These are phyloP conservation scores for Acanthosepion lycidas DNA, from an alignment of 2,888 invertebrate species.

Conservation along the genomic window DNA sequence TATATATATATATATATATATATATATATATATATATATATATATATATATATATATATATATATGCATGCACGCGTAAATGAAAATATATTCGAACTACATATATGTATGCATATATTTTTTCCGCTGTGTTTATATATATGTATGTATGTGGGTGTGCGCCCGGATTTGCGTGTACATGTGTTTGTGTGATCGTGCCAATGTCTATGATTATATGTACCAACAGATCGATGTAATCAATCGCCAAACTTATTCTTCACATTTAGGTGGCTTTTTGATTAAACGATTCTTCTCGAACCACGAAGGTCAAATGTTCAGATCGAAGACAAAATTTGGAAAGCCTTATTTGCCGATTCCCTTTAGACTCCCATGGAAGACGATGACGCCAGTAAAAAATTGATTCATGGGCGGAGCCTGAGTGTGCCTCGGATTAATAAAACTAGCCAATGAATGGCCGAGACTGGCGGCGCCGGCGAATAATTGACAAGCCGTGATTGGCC, in stretches of 20 bases:
- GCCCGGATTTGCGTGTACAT: too few species aligned
- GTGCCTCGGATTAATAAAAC: background rate
- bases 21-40: too few species aligned
- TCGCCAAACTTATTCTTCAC: background rate
- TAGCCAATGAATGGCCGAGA: background rate
- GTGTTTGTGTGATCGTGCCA: too few species aligned
- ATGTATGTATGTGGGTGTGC: too few species aligned
- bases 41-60: too few species aligned
- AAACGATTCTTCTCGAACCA: background rate
- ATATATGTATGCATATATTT: too few species aligned
- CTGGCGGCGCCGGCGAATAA: background rate
- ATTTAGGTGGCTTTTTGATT: background rate
- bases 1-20: too few species aligned
- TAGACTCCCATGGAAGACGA: background rate
- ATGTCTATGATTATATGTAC: too few species aligned
- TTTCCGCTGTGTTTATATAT: too few species aligned
- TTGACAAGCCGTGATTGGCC: background rate
- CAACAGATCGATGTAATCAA: background rate
- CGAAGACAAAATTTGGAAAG: background rate
- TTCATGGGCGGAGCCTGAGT: background rate
- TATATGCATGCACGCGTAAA: too few species aligned
- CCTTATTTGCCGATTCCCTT: background rate
- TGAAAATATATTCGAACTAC: too few species aligned
- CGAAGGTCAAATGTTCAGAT: background rate
- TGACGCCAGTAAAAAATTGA: background rate